Evolutionary conservation across 2,113 vertebrate genomes (phyloP).

Genomic region (Drymodes brunneopygia): DNA sequence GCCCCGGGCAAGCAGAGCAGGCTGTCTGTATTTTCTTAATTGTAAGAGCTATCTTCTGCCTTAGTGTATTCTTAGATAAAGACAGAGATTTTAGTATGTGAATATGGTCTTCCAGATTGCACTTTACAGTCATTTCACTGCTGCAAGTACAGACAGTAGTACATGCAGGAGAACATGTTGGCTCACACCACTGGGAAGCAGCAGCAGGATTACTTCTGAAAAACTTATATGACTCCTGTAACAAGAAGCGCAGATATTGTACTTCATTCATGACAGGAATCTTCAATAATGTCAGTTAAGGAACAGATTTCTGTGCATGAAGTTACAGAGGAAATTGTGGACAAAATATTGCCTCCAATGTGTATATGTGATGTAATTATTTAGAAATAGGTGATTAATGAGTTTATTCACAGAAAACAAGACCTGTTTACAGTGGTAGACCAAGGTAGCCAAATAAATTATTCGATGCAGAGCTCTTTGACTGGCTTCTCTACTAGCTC

Average conservation of each 20-base stretch:
- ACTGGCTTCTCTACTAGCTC: background rate
- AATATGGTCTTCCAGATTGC: background rate
- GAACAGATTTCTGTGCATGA: background rate
- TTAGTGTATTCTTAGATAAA: background rate
- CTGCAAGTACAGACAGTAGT: background rate
- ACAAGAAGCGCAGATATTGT: background rate
- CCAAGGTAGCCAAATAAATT: background rate
- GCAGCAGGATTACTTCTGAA: background rate
- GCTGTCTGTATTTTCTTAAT: background rate
- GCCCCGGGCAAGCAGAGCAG: background rate
- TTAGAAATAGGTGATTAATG: background rate
- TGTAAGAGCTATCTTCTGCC: background rate
- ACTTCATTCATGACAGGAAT: background rate
- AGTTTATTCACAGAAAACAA: background rate
- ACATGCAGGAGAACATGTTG: rapidly evolving
- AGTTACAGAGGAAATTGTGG: background rate
- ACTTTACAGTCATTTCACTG: background rate
- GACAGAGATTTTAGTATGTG: background rate
- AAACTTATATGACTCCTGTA: background rate
- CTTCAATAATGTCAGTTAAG: background rate
- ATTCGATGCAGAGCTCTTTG: background rate
- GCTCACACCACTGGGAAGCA: background rate
- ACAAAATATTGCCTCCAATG: background rate
- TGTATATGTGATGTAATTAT: background rate
- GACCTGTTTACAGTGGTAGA: background rate